Conservation (phyloP, 2,888 invertebrate species). For the Leptodirus hochenwartii region DNA sequence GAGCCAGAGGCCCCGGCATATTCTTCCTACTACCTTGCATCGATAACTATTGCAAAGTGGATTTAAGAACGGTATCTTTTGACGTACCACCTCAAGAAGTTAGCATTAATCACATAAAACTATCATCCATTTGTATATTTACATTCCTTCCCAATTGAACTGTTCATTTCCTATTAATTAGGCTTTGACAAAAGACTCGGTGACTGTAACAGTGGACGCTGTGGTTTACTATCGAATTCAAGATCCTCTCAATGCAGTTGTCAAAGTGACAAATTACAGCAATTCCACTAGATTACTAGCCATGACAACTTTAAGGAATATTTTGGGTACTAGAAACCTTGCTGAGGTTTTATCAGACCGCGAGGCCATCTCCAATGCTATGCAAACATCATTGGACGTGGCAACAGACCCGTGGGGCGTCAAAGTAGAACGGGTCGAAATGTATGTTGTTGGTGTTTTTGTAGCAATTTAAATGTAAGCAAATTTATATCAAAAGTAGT, state of each 20-base stretch:
- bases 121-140: background rate
- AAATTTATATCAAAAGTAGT: background rate
- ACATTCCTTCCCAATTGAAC: conserved; percentile 3
- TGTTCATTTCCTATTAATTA: too few relatives aligned
- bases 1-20: conserved; percentile 71
- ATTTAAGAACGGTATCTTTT: conserved; percentile 83
- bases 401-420: conserved; percentile 89
- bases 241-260: conserved; percentile 58
- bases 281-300: conserved; percentile 68
- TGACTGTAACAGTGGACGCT: conserved; percentile 87
- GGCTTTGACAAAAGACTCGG: conserved; percentile 84
- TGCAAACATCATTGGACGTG: conserved; percentile 71
- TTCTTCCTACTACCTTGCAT: conserved; percentile 92
- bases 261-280: conserved; percentile 60
- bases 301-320: conserved; percentile 74
- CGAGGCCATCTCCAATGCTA: conserved; percentile 77
- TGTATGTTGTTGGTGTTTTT: conserved; percentile 37
- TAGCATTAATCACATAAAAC: conserved; percentile 12
- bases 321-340: conserved; percentile 79
- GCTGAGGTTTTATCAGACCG: conserved; percentile 84
- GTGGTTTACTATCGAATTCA: conserved; percentile 71
- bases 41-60: conserved; percentile 82
- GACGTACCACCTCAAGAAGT: conserved; percentile 96
- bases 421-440: conserved; percentile 87
- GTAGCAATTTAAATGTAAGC: background rate